phyloP scores from a whole-genome alignment of 1,140 invertebrate genomes.

The Leucophenga varia region DNA sequence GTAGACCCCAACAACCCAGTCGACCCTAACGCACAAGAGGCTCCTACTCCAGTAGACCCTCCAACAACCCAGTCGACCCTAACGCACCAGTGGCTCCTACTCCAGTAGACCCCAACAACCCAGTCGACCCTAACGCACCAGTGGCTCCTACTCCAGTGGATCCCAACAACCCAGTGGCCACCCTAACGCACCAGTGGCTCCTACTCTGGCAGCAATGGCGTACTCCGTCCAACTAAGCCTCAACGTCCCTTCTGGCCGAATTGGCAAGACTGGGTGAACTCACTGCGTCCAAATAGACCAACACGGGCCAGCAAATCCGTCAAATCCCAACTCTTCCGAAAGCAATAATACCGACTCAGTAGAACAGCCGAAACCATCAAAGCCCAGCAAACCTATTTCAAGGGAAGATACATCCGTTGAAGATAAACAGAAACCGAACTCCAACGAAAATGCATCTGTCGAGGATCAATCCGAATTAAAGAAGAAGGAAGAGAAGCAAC shows the following conservation, averaged over 20 bases:
- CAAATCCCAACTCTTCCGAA: slow-evolving; percentile 8
- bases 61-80: neutral
- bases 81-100: slow-evolving; percentile 4
- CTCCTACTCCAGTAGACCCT: slow-evolving; percentile 2
- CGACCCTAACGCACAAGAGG: slow-evolving; percentile 4
- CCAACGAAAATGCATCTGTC: slow-evolving; percentile 21
- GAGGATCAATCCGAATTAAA: too few species aligned
- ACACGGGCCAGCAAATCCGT: slow-evolving; percentile 1
- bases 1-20: neutral
- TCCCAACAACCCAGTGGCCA: slow-evolving; percentile 10
- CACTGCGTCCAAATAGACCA: slow-evolving; percentile 22
- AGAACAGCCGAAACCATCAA: slow-evolving; percentile 21
- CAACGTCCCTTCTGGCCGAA: slow-evolving; percentile 30
- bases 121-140: slow-evolving; percentile 15
- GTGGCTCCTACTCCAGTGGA: slow-evolving; percentile 18
- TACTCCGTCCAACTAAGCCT: slow-evolving; percentile 11
- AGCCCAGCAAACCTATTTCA: slow-evolving; percentile 10
- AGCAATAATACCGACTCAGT: slow-evolving; percentile 28
- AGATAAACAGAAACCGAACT: slow-evolving; percentile 23
- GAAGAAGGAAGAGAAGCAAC: slow-evolving; percentile 14
- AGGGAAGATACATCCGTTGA: slow-evolving; percentile 42
- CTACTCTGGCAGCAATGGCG: too few species aligned
- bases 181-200: slow-evolving; percentile 5
- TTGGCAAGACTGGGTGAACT: slow-evolving; percentile 31
- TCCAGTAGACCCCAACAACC: slow-evolving; percentile 13